Conservation (phyloP, 2,797 vertebrate genomes). For the Chelon auratus region DNA sequence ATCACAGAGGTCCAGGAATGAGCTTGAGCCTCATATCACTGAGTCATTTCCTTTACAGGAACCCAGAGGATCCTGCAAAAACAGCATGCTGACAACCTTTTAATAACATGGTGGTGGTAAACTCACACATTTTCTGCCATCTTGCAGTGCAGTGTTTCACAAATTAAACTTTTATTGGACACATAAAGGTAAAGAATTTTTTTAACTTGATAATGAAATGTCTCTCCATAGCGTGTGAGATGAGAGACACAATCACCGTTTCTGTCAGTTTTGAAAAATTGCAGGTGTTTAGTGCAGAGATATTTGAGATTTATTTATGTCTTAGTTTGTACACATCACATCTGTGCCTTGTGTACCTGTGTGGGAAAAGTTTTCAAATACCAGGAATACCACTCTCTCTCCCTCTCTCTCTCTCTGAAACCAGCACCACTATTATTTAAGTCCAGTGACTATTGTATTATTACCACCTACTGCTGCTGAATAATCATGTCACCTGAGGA, state of each 20-base stretch:
- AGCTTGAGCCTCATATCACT: constrained; percentile 69
- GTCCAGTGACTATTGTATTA: constrained; percentile 8
- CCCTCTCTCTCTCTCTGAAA: constrained; percentile 11
- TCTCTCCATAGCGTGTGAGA: constrained; percentile 1
- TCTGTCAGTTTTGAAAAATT: constrained; percentile 23
- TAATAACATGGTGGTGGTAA: constrained; percentile 61
- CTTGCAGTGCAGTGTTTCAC: constrained; percentile 34
- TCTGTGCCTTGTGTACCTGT: constrained; percentile 27
- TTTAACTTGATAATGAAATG: constrained; percentile 4
- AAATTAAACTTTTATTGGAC: constrained; percentile 33
- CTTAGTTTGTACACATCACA: constrained; percentile 2
- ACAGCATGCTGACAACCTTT: constrained; percentile 70
- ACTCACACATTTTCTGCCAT: constrained; percentile 53
- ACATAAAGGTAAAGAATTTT: constrained; percentile 18
- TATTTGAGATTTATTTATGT: constrained; percentile 14
- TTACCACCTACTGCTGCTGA: background rate
- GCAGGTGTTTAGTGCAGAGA: constrained; percentile 15
- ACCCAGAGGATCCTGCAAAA: constrained; percentile 79
- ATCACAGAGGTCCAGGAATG: constrained; percentile 76
- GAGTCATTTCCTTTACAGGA: constrained; percentile 86
- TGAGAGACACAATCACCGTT: constrained; percentile 27
- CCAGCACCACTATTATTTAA: constrained; percentile 23
- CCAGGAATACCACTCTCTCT: constrained; percentile 50
- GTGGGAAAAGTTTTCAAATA: constrained; percentile 53
- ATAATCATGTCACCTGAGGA: constrained; percentile 44